Conservation (phyloP, 2,888 invertebrate species). For the Andricus quercusramuli region DNA sequence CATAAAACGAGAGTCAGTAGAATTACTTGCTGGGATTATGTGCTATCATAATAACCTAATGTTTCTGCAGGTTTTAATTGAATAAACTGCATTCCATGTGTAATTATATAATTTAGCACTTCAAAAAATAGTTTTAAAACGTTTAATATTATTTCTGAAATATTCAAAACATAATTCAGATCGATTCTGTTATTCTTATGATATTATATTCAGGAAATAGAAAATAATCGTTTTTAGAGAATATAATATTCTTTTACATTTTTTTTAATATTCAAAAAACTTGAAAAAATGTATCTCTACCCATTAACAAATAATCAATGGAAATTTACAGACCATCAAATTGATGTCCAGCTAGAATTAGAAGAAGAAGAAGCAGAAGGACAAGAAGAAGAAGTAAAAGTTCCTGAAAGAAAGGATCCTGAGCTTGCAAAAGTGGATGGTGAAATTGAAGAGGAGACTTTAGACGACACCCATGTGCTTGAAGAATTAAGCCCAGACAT, state of each 20-base stretch:
- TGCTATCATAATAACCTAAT: not conserved
- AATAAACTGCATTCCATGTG: not conserved
- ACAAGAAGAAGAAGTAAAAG: not conserved
- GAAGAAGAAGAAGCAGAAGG: not conserved
- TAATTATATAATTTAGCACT: not conserved
- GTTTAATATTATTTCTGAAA: not conserved
- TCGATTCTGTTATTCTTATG: too few relatives aligned
- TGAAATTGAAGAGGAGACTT: not conserved
- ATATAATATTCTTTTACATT: too few relatives aligned
- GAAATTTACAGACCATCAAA: not conserved
- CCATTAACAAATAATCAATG: too few relatives aligned
- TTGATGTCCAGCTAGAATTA: not conserved
- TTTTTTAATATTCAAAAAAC: not conserved
- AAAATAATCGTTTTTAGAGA: too few relatives aligned
- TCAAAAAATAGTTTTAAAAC: not conserved
- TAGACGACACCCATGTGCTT: not conserved
- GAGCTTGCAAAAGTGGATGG: not conserved
- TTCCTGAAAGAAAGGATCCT: not conserved
- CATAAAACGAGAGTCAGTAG: not conserved
- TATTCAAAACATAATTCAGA: too few relatives aligned
- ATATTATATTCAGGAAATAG: too few relatives aligned
- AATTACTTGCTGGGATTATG: not conserved
- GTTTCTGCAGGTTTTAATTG: not conserved
- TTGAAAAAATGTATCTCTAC: not conserved
- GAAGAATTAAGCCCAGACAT: not conserved